Conservation (phyloP, 1,140 invertebrate genomes). For the Zaprionus camerounensis region DNA sequence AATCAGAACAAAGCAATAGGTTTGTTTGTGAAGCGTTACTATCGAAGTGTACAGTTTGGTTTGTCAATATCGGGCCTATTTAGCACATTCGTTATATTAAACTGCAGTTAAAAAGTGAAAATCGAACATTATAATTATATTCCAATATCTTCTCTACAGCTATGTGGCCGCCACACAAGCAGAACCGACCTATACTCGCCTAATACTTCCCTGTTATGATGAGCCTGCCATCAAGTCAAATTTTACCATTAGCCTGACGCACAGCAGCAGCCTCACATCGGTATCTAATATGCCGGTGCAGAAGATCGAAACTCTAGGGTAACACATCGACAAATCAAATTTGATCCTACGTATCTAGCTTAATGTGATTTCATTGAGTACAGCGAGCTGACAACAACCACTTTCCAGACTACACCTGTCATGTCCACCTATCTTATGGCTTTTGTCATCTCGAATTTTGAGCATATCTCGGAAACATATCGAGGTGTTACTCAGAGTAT, state of each 20-base stretch:
- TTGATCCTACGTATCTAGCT: background rate
- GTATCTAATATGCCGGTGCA: conserved; percentile 87
- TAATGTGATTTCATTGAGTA: conserved; percentile 20
- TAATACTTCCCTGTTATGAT: conserved; percentile 95
- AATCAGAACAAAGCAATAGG: conserved; percentile 11
- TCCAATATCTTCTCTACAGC: conserved; percentile 81
- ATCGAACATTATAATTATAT: too few species aligned
- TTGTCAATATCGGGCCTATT: background rate
- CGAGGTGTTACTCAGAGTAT: conserved; percentile 85
- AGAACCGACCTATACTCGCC: conserved; percentile 91
- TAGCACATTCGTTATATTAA: too few species aligned
- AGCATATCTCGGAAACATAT: conserved; percentile 66
- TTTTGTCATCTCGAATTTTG: conserved; percentile 89
- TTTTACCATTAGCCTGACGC: conserved; percentile 87
- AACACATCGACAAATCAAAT: background rate
- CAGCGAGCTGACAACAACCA: conserved; percentile 68
- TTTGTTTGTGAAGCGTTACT: conserved; percentile 30
- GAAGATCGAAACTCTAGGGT: conserved; percentile 50
- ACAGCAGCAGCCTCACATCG: conserved; percentile 84
- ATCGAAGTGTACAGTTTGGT: background rate
- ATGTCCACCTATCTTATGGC: conserved; percentile 92
- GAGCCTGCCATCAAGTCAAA: conserved; percentile 92
- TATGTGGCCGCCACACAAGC: conserved; percentile 92
- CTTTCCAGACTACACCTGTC: conserved; percentile 86
- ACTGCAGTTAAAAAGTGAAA: too few species aligned